Evolutionary conservation across 35 echinoderm and acorn worm genomes (phyloP).

Genomic region (Amphiura filiformis): DNA sequence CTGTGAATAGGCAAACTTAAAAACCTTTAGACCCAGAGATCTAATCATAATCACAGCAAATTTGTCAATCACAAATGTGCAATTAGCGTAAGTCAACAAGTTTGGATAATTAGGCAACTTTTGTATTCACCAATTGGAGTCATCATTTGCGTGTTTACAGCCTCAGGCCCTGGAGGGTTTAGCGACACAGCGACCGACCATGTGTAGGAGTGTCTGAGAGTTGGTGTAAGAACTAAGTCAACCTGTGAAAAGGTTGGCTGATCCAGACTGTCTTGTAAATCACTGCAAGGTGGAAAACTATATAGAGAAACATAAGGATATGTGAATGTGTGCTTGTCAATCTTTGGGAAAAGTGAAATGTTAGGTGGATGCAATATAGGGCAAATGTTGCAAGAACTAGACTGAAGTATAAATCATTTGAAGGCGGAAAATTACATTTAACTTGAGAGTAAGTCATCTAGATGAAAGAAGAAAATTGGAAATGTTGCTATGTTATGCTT

Average conservation of each 20-base stretch:
- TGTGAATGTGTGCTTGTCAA: too few relatives aligned
- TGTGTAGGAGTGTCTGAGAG: background rate
- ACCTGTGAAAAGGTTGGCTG: background rate
- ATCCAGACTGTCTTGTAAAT: background rate
- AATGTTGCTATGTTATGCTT: too few relatives aligned
- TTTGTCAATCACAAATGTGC: background rate
- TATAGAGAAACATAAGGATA: too few relatives aligned
- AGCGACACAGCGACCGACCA: background rate
- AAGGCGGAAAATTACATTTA: background rate
- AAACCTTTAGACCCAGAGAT: too few relatives aligned
- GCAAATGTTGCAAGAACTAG: background rate
- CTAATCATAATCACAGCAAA: too few relatives aligned
- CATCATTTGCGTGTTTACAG: background rate
- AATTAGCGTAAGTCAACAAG: background rate
- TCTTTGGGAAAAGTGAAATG: too few relatives aligned
- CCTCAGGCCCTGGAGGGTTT: background rate
- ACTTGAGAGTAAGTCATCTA: too few relatives aligned
- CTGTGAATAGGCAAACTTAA: too few relatives aligned
- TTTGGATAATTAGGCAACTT: background rate
- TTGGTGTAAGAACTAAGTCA: background rate
- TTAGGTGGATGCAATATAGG: background rate
- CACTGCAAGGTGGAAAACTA: background rate
- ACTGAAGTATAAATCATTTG: background rate
- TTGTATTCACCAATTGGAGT: background rate
- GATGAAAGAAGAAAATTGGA: too few relatives aligned